Evolutionary conservation across 2,797 vertebrate genomes (phyloP).

Genomic region (Emys orbicularis): DNA sequence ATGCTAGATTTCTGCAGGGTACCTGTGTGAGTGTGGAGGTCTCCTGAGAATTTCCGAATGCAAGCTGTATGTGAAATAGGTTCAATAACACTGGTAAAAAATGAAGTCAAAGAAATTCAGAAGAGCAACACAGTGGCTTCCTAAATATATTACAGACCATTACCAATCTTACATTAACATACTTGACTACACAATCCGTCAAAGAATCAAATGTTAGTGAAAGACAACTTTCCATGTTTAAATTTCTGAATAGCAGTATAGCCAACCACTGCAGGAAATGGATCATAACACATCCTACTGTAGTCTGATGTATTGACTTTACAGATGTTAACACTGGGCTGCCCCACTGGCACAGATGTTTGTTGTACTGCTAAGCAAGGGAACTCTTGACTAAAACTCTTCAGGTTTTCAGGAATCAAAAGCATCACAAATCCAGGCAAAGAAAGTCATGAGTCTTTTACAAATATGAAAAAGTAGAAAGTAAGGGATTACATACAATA

Average conservation of each 20-base stretch:
- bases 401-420: background rate
- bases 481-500: fast-evolving
- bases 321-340: background rate
- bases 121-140: background rate
- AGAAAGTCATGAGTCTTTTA: background rate
- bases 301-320: conserved; percentile 25
- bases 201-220: background rate
- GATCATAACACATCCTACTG: background rate
- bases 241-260: conserved; percentile 2
- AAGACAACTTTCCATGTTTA: background rate
- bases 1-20: background rate
- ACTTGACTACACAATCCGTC: background rate
- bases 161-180: background rate
- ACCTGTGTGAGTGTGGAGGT: background rate
- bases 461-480: background rate
- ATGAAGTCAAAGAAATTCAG: background rate
- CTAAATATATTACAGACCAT: background rate
- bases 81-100: background rate
- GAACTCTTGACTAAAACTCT: background rate
- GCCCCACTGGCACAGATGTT: background rate
- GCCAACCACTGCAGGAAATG: background rate
- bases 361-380: background rate
- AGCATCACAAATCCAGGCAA: background rate
- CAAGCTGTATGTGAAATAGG: background rate
- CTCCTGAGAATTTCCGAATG: conserved; percentile 14